phyloP scores from a whole-genome alignment of 1,140 invertebrate genomes.

The Ceratina australensis region DNA sequence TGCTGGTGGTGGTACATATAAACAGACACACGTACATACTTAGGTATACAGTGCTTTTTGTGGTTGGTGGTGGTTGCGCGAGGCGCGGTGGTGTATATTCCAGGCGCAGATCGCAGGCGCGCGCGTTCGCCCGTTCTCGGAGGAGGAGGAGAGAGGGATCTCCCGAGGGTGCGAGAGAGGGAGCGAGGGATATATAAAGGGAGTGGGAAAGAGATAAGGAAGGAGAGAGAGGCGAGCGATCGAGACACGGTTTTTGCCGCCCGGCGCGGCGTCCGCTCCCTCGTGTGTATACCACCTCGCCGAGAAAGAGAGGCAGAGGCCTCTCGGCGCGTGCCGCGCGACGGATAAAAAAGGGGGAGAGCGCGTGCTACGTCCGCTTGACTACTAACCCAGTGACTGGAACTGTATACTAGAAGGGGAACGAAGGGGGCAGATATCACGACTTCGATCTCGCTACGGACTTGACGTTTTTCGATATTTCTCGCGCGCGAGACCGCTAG shows the following conservation, averaged over 20 bases:
- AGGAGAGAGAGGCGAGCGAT: conserved; percentile 46
- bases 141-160: conserved; percentile 39
- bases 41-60: background rate
- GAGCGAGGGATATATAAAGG: background rate
- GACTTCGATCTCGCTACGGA: conserved; percentile 22
- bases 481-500: background rate
- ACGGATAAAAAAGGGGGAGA: conserved; percentile 49
- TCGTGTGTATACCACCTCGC: conserved; percentile 37
- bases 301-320: conserved; percentile 36
- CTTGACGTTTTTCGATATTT: conserved; percentile 16
- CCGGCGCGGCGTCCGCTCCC: conserved; percentile 51
- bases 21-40: no score
- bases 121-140: conserved; percentile 8
- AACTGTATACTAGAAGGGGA: conserved; percentile 6
- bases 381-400: conserved; percentile 51
- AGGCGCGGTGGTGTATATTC: conserved; percentile 29
- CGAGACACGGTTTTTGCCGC: conserved; percentile 49
- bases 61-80: conserved; percentile 27
- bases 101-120: conserved; percentile 38
- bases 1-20: conserved; percentile 23
- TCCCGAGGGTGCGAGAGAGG: background rate
- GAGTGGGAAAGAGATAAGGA: conserved; percentile 26
- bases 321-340: conserved; percentile 47
- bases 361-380: conserved; percentile 46
- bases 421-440: conserved; percentile 12